Percentiles rank a stretch among this genome's conserved stretches.
Evolutionary conservation across 1,140 invertebrate species (phyloP).

Genomic region (Lepidurus packardi): DNA sequence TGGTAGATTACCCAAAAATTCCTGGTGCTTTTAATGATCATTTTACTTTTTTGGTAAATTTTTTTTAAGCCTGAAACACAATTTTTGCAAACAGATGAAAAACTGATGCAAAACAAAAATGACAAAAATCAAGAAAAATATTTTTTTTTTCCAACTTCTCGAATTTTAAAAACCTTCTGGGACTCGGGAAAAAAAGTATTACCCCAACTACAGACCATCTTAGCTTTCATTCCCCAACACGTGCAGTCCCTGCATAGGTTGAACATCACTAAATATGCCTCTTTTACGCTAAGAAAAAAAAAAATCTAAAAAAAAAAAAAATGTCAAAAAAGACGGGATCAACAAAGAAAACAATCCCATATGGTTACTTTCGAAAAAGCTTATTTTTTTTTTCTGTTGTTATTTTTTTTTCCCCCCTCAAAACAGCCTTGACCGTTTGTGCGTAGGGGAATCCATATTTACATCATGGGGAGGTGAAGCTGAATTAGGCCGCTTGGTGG

Average conservation of each 20-base stretch:
- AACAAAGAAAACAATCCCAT: neutral
- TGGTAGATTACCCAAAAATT: neutral
- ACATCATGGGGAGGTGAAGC: conserved; percentile 52
- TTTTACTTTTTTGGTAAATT: neutral
- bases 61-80: neutral
- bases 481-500: conserved; percentile 60
- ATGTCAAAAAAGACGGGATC: neutral
- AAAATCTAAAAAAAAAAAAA: conserved; percentile 14
- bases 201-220: neutral
- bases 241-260: neutral
- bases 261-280: neutral
- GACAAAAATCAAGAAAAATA: neutral
- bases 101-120: neutral
- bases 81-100: neutral
- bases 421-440: conserved; percentile 56
- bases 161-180: neutral
- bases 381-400: neutral
- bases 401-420: conserved; percentile 37
- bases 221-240: neutral
- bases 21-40: neutral
- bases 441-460: conserved; percentile 61
- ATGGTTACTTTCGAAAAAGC: neutral
- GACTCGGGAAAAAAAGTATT: neutral
- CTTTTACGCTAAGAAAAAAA: neutral
- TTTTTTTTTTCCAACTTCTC: neutral